phyloP scores from a whole-genome alignment of 2,888 invertebrate species.

The Diloba caeruleocephala region DNA sequence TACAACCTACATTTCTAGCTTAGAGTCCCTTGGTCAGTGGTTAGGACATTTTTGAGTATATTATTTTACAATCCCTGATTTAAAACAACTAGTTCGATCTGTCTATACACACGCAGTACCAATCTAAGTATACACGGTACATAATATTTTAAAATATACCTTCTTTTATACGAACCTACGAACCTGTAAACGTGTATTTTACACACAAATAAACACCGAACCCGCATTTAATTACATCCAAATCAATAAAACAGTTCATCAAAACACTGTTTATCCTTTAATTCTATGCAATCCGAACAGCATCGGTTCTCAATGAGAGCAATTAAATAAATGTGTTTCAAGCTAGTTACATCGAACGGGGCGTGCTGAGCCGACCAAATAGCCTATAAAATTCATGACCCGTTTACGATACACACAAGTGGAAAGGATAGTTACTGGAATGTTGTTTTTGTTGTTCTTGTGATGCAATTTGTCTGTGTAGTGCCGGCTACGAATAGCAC shows the following conservation, averaged over 20 bases:
- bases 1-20: too few relatives aligned
- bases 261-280: conserved; percentile 46
- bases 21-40: too few relatives aligned
- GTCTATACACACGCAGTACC: too few relatives aligned
- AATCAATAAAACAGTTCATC: conserved; percentile 44
- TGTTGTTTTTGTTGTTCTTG: conserved; percentile 18
- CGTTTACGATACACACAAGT: conserved; percentile 44
- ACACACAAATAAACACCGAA: conserved; percentile 34
- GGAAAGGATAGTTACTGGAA: conserved; percentile 33
- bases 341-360: conserved; percentile 59
- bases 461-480: background rate
- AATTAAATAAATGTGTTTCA: conserved; percentile 72
- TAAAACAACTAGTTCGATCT: too few relatives aligned
- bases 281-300: conserved; percentile 53
- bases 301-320: conserved; percentile 62
- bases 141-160: too few relatives aligned
- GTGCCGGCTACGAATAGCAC: too few relatives aligned
- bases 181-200: background rate
- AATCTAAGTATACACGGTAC: too few relatives aligned
- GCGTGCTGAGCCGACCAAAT: conserved; percentile 69
- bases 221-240: conserved; percentile 13
- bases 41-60: too few relatives aligned
- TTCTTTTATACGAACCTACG: background rate
- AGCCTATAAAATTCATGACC: conserved; percentile 68
- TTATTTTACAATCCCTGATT: too few relatives aligned